Conservation (phyloP, 2,113 vertebrate species). For the Lagenorhynchus albirostris region DNA sequence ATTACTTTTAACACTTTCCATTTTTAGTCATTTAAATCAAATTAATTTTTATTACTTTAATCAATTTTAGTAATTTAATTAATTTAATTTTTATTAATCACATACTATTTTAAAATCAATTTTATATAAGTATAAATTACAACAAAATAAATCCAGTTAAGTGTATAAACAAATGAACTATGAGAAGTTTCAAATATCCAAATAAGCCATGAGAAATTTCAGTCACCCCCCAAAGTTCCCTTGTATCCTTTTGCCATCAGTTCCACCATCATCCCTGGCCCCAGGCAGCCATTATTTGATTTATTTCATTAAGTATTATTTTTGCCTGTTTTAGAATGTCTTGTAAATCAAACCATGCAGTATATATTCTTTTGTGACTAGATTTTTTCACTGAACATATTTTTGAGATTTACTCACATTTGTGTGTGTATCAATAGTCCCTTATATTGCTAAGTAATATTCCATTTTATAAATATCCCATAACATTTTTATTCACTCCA, state of each 20-base stretch:
- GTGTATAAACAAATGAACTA: neutral
- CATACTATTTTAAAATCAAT: neutral
- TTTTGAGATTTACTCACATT: neutral
- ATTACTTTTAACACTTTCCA: neutral
- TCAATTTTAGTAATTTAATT: neutral
- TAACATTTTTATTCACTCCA: neutral
- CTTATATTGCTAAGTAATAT: neutral
- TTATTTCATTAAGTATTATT: neutral
- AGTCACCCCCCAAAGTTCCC: neutral
- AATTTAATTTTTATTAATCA: neutral
- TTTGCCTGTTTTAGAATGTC: neutral
- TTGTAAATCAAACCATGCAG: neutral
- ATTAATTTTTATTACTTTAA: neutral
- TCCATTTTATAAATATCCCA: neutral
- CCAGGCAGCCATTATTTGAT: neutral
- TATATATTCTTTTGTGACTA: neutral
- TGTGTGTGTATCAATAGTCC: neutral
- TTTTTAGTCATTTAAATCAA: neutral
- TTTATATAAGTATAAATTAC: neutral
- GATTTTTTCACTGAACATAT: neutral
- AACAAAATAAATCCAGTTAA: neutral
- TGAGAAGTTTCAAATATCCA: neutral
- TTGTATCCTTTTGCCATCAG: neutral
- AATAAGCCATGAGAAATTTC: neutral
- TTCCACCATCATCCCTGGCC: neutral